A percentile compares a stretch with the other conserved stretches of the same genome.
Conservation (phyloP, 1,140 invertebrate species). For the Bombus soroeensis region DNA sequence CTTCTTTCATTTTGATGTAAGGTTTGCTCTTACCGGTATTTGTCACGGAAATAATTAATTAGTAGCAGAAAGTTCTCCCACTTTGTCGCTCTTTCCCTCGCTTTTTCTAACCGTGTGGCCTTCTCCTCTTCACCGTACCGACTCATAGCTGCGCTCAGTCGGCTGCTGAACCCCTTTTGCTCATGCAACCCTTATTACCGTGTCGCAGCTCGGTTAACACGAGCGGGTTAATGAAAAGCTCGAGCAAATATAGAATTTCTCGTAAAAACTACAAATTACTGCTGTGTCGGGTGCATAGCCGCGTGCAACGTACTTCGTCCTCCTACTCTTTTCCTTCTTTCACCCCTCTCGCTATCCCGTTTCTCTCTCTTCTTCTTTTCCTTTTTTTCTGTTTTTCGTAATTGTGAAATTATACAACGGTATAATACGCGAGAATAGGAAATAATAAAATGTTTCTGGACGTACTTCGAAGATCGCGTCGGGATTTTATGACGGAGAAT, state of each 20-base stretch:
- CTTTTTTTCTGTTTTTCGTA: slow-evolving; percentile 32
- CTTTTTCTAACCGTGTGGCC: slow-evolving; percentile 12
- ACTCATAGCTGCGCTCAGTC: slow-evolving; percentile 56
- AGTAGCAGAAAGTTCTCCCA: slow-evolving; percentile 56
- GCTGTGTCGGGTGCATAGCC: slow-evolving; percentile 44
- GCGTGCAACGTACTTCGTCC: slow-evolving; percentile 36
- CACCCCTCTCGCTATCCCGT: too few species aligned
- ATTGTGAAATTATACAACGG: slow-evolving; percentile 57
- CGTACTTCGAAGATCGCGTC: slow-evolving; percentile 59
- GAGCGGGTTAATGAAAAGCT: slow-evolving; percentile 73
- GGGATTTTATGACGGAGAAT: slow-evolving; percentile 39
- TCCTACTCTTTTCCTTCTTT: neutral
- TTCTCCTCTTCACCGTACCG: neutral
- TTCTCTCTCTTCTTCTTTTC: neutral
- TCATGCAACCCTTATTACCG: slow-evolving; percentile 67
- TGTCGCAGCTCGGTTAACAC: slow-evolving; percentile 70
- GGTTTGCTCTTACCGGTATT: slow-evolving; percentile 57
- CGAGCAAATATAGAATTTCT: slow-evolving; percentile 71
- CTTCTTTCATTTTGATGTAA: slow-evolving; percentile 36
- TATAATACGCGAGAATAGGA: slow-evolving; percentile 57
- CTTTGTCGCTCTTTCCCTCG: slow-evolving; percentile 12
- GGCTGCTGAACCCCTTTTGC: slow-evolving; percentile 50
- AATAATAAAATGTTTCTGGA: slow-evolving; percentile 54
- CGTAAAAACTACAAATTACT: slow-evolving; percentile 72
- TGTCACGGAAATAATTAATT: slow-evolving; percentile 74